Conservation (phyloP, 2,888 invertebrate genomes). For the Dorcus hopei region DNA sequence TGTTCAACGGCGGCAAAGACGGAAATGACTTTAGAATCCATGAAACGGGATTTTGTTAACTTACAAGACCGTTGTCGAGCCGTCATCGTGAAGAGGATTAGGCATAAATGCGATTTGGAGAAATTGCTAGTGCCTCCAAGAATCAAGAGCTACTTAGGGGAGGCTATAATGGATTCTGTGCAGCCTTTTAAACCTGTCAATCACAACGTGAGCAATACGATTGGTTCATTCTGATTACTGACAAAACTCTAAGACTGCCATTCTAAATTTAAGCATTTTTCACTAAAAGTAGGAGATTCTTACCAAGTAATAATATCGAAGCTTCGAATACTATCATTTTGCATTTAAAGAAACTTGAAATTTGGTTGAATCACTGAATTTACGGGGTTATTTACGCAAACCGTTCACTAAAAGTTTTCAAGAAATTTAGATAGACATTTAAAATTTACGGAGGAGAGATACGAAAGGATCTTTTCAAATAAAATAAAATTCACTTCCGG, state of each 20-base stretch:
- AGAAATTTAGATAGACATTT: too few species aligned
- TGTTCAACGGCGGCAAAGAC: slow-evolving; percentile 74
- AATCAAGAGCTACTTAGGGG: slow-evolving; percentile 57
- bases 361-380: background rate
- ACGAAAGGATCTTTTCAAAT: too few species aligned
- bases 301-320: too few species aligned
- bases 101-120: slow-evolving; percentile 52
- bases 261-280: background rate
- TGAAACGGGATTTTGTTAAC: slow-evolving; percentile 61
- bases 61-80: slow-evolving; percentile 67
- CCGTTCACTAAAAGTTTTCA: too few species aligned
- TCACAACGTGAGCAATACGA: slow-evolving; percentile 31
- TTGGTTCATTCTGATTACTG: slow-evolving; percentile 15
- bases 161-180: slow-evolving; percentile 51
- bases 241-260: slow-evolving; percentile 6
- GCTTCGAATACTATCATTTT: background rate
- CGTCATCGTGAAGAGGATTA: slow-evolving; percentile 57
- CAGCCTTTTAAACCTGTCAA: slow-evolving; percentile 43
- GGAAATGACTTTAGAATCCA: slow-evolving; percentile 62
- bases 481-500: too few species aligned
- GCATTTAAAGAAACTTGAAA: background rate
- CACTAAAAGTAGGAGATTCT: too few species aligned
- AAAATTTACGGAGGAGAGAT: too few species aligned
- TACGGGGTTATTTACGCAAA: too few species aligned
- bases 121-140: slow-evolving; percentile 57